Conservation (phyloP, 2,888 invertebrate genomes). For the Flabesymbios commensalis region DNA sequence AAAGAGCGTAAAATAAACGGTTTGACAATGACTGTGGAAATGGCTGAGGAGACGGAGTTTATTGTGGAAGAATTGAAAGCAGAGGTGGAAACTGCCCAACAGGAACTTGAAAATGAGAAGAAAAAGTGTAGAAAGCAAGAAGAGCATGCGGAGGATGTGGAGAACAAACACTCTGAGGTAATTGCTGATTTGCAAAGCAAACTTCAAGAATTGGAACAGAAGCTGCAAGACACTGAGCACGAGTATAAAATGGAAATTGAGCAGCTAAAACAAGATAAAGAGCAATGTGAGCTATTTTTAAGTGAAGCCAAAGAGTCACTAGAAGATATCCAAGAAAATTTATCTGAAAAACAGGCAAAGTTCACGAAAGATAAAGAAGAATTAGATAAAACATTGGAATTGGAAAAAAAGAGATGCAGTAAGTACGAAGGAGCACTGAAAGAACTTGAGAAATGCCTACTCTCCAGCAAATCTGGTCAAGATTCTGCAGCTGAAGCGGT, state of each 20-base stretch:
- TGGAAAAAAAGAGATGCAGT: too few relatives aligned
- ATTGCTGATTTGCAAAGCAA: slow-evolving; percentile 11
- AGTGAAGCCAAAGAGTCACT: slow-evolving; percentile 11
- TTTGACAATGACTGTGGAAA: too few relatives aligned
- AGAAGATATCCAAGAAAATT: neutral
- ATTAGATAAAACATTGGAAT: too few relatives aligned
- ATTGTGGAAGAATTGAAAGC: neutral
- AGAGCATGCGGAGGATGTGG: too few relatives aligned
- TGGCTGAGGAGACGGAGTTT: neutral
- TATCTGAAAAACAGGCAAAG: neutral
- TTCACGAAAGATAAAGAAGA: neutral
- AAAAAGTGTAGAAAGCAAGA: slow-evolving; percentile 21
- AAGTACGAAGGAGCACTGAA: too few relatives aligned
- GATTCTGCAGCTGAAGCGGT: too few relatives aligned
- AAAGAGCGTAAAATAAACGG: too few relatives aligned
- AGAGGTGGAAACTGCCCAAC: neutral
- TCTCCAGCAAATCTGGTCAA: too few relatives aligned
- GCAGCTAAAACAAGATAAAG: slow-evolving; percentile 15
- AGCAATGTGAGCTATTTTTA: slow-evolving; percentile 12
- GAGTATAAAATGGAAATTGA: slow-evolving; percentile 13
- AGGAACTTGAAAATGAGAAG: neutral
- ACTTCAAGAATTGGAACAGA: slow-evolving; percentile 11
- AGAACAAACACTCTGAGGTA: too few relatives aligned
- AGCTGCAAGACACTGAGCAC: slow-evolving; percentile 19
- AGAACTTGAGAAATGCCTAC: too few relatives aligned